Evolutionary conservation across 1,140 invertebrate species (phyloP).

Genomic region (Nasonia longicornis): DNA sequence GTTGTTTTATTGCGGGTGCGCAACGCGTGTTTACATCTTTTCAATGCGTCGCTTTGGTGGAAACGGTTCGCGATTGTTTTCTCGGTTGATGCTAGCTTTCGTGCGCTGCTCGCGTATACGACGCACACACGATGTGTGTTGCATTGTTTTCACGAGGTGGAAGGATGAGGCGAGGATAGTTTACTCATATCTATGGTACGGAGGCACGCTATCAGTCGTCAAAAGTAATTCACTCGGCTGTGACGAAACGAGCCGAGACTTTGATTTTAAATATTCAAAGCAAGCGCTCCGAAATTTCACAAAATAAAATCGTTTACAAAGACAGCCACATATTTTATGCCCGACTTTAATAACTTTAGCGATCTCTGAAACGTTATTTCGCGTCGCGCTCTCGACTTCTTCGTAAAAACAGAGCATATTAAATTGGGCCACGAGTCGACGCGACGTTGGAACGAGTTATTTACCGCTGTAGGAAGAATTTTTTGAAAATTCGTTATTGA

Average conservation of each 20-base stretch:
- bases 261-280: neutral
- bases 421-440: neutral
- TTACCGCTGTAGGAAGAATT: neutral
- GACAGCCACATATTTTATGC: neutral
- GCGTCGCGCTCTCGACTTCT: too few relatives aligned
- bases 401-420: too few relatives aligned
- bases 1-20: neutral
- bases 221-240: too few relatives aligned
- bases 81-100: neutral
- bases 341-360: neutral
- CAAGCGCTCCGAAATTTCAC: neutral
- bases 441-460: neutral
- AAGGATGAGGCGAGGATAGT: too few relatives aligned
- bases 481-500: neutral
- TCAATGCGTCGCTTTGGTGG: neutral
- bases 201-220: too few relatives aligned
- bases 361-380: neutral
- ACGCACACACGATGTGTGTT: too few relatives aligned
- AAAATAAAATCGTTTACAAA: neutral
- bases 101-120: too few relatives aligned
- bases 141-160: too few relatives aligned
- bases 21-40: neutral
- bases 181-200: too few relatives aligned
- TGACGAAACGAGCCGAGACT: too few relatives aligned
- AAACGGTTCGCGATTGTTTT: neutral